Percentiles rank a stretch among this genome's conserved stretches.
phyloP scores from a whole-genome alignment of 2,888 invertebrate genomes.

The Aquatica leii region DNA sequence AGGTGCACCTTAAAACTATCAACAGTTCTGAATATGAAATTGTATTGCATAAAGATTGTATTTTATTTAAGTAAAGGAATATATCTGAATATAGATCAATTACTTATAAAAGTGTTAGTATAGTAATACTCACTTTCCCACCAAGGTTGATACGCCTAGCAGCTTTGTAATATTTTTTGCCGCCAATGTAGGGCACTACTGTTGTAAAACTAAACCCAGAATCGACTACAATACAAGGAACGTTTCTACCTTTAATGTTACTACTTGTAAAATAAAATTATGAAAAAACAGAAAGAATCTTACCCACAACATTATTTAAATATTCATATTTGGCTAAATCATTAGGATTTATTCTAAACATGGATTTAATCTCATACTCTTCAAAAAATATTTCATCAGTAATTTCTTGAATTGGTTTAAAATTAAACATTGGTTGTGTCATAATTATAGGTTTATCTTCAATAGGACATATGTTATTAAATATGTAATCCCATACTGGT shows the following conservation, averaged over 20 bases:
- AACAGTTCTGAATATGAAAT: too few relatives aligned
- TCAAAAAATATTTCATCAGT: slow-evolving; percentile 97
- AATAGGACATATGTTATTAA: slow-evolving; percentile 84
- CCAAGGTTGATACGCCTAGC: slow-evolving; percentile 91
- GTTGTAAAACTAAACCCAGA: slow-evolving; percentile 96
- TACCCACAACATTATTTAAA: slow-evolving; percentile 43
- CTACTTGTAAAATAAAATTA: slow-evolving; percentile 9
- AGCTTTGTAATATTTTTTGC: slow-evolving; percentile 67
- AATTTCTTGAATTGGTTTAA: slow-evolving; percentile 90
- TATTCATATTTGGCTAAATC: slow-evolving; percentile 81
- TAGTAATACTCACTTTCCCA: slow-evolving; percentile 76
- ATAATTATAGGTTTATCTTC: slow-evolving; percentile 82
- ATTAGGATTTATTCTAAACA: slow-evolving; percentile 81
- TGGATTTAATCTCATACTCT: slow-evolving; percentile 89
- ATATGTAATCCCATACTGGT: slow-evolving; percentile 94
- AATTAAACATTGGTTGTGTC: slow-evolving; percentile 95
- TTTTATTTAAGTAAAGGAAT: too few relatives aligned
- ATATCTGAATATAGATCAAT: too few relatives aligned
- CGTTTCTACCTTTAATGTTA: slow-evolving; percentile 39
- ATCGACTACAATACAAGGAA: slow-evolving; percentile 78
- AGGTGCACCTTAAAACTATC: too few relatives aligned
- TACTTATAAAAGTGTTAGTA: too few relatives aligned
- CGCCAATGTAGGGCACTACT: slow-evolving; percentile 87
- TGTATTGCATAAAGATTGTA: too few relatives aligned
- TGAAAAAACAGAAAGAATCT: slow-evolving; percentile 1